Conservation (phyloP, 1,140 invertebrate genomes). For the Papilio aristodemus region DNA sequence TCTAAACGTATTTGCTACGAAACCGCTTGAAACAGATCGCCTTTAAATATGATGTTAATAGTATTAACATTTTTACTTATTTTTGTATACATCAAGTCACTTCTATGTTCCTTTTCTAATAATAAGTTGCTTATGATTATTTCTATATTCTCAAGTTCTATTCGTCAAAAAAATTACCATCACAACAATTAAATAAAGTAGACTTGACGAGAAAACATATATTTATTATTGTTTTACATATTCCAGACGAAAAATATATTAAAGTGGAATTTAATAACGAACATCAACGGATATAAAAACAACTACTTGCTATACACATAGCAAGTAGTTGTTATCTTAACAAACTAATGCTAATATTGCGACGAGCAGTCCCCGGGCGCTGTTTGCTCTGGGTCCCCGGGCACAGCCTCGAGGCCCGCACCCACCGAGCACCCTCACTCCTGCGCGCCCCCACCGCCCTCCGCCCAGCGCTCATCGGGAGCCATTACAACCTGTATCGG, state of each 20-base stretch:
- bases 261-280: constrained; percentile 22
- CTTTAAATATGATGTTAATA: not conserved
- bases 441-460: constrained; percentile 33
- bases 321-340: constrained; percentile 32
- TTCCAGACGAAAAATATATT: constrained; percentile 10
- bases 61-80: not conserved
- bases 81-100: too few species aligned
- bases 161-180: not conserved
- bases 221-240: not conserved
- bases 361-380: constrained; percentile 50
- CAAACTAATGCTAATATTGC: constrained; percentile 43
- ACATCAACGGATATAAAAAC: constrained; percentile 16
- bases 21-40: not conserved
- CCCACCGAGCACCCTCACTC: constrained; percentile 26
- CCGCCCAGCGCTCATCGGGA: constrained; percentile 48
- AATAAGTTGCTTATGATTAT: too few species aligned
- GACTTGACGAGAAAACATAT: not conserved
- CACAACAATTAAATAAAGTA: not conserved
- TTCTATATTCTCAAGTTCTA: too few species aligned
- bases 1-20: constrained; percentile 2
- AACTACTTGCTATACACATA: too few species aligned
- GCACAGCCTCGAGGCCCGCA: constrained; percentile 40
- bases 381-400: constrained; percentile 44
- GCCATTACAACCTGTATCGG: constrained; percentile 71
- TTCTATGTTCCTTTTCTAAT: too few species aligned